These are phyloP conservation scores for Formica selysi DNA, from an alignment of 1,140 invertebrate species.

Conservation along the genomic window DNA sequence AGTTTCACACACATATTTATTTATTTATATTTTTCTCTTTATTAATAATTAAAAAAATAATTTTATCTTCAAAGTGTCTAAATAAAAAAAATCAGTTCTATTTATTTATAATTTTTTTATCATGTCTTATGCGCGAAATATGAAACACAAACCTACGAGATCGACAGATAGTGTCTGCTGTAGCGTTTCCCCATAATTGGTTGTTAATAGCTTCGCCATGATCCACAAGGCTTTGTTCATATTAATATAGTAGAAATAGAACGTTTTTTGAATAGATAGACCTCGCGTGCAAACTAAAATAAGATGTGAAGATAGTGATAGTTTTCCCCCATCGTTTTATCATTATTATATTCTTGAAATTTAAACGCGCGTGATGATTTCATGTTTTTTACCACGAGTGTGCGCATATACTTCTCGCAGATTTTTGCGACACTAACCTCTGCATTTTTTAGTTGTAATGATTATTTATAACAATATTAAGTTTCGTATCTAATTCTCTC, in stretches of 20 bases:
- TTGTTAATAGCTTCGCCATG: constrained; percentile 31
- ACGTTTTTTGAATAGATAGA: constrained; percentile 23
- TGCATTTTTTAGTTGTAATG: neutral
- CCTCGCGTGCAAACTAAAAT: constrained; percentile 4
- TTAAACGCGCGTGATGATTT: neutral
- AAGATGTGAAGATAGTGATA: neutral
- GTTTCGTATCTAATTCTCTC: neutral
- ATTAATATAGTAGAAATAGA: constrained; percentile 48
- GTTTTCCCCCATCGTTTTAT: neutral
- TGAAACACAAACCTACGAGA: neutral
- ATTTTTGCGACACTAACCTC: neutral
- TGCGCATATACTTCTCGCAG: neutral
- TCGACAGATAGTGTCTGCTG: constrained; percentile 3
- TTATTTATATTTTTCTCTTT: neutral
- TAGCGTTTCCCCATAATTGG: constrained; percentile 26
- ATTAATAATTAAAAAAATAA: neutral
- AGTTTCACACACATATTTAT: neutral
- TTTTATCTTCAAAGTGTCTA: neutral
- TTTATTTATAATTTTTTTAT: constrained; percentile 26
- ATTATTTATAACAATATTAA: constrained; percentile 5
- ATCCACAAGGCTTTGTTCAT: constrained; percentile 24
- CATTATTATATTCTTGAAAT: neutral
- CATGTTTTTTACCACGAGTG: neutral
- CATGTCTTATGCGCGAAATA: neutral
- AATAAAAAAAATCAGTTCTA: neutral